Conservation (phyloP, 2,797 vertebrate species). For the Brachyrhaphis roseni region DNA sequence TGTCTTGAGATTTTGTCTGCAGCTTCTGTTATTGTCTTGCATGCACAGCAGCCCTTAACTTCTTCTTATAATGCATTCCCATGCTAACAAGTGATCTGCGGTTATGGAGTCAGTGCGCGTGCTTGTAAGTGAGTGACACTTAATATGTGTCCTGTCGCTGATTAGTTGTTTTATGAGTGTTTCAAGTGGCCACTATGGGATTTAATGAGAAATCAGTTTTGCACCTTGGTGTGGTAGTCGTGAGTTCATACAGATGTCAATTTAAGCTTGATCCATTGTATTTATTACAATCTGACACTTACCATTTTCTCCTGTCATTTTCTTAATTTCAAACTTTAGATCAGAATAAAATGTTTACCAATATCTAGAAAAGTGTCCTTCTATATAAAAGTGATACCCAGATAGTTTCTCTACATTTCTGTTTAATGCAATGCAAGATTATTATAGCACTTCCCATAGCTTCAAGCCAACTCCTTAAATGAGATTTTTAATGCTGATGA, state of each 20-base stretch:
- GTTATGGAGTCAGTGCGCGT: background rate
- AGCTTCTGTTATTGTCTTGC: conserved; percentile 30
- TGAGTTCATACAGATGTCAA: conserved; percentile 11
- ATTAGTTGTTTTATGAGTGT: conserved; percentile 38
- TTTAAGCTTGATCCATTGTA: conserved; percentile 9
- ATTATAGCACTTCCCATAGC: conserved; percentile 27
- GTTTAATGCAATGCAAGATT: conserved; percentile 30
- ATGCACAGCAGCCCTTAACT: conserved; percentile 45
- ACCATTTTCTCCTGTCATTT: background rate
- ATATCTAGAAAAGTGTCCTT: background rate
- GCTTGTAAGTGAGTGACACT: conserved; percentile 28
- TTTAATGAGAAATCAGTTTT: conserved; percentile 13
- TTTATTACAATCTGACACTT: conserved; percentile 9
- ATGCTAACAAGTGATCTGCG: conserved; percentile 14
- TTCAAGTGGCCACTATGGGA: conserved; percentile 22
- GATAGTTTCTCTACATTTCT: conserved; percentile 15
- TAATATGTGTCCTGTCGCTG: conserved; percentile 9
- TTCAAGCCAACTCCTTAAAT: conserved; percentile 40
- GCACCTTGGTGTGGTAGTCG: background rate
- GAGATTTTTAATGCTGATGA: conserved; percentile 52
- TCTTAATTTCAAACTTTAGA: conserved; percentile 2
- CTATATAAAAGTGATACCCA: conserved; percentile 12
- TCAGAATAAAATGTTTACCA: background rate
- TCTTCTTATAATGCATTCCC: conserved; percentile 22
- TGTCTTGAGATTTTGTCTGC: background rate